Evolutionary conservation across 2,888 invertebrate genomes (phyloP).

Genomic region (Athalia rosae): DNA sequence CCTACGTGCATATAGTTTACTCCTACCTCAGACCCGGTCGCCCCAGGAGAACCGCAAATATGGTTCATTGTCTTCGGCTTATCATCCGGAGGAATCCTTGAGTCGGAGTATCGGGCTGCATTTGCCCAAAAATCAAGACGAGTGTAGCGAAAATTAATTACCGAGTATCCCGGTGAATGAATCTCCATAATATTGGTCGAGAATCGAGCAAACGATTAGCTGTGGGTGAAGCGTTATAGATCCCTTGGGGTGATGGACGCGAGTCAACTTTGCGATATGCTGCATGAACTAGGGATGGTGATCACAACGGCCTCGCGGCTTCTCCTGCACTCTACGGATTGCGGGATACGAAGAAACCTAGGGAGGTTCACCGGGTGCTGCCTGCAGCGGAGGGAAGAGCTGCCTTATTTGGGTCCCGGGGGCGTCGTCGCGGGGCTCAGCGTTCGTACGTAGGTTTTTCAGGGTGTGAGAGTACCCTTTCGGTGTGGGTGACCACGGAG

Average conservation of each 20-base stretch:
- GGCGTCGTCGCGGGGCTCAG: slow-evolving; percentile 60
- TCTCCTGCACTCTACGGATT: neutral
- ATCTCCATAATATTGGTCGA: no score
- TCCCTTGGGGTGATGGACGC: slow-evolving; percentile 9
- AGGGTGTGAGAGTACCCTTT: slow-evolving; percentile 35
- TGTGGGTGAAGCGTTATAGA: neutral
- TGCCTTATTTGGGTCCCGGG: slow-evolving; percentile 70
- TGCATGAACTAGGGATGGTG: neutral
- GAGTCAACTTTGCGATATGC: slow-evolving; percentile 35
- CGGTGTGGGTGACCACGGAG: slow-evolving; percentile 33
- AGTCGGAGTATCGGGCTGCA: no score
- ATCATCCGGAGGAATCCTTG: no score
- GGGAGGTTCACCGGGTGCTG: slow-evolving; percentile 29
- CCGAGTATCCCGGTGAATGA: neutral
- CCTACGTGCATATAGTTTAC: no score
- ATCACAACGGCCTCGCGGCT: slow-evolving; percentile 6
- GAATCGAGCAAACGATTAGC: no score
- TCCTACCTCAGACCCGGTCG: no score
- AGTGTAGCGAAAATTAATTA: neutral
- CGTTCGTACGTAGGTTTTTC: slow-evolving; percentile 31
- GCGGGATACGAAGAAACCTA: neutral
- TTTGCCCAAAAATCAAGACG: no score
- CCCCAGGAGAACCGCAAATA: no score
- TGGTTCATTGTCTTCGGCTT: no score
- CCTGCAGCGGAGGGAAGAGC: slow-evolving; percentile 57